Evolutionary conservation across 2,888 invertebrate species (phyloP).

Genomic region (Troglohyphantes excavatus): DNA sequence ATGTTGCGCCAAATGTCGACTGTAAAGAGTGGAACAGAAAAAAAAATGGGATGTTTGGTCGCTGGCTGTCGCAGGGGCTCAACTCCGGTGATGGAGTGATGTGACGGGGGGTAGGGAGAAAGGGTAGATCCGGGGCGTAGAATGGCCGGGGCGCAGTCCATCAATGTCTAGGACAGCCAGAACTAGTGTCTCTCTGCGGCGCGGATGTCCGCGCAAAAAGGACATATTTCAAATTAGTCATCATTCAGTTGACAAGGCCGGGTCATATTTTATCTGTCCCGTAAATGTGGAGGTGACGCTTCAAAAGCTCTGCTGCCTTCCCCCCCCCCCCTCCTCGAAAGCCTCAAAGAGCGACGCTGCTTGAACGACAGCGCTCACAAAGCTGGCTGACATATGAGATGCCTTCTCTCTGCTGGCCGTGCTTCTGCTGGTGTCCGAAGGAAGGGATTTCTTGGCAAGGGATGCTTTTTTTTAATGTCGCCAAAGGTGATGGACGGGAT

Average conservation of each 20-base stretch:
- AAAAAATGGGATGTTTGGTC: slow-evolving; percentile 58
- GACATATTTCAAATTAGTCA: slow-evolving; percentile 80
- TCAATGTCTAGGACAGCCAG: slow-evolving; percentile 75
- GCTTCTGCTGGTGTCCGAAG: slow-evolving; percentile 15
- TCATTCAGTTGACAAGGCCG: slow-evolving; percentile 79
- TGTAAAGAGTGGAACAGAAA: not conserved
- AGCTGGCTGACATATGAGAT: slow-evolving; percentile 77
- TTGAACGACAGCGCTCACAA: slow-evolving; percentile 72
- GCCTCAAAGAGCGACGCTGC: slow-evolving; percentile 55
- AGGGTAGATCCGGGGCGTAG: slow-evolving; percentile 9
- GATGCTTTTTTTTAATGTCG: slow-evolving; percentile 21
- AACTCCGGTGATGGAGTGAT: slow-evolving; percentile 70
- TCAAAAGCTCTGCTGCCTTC: slow-evolving; percentile 58
- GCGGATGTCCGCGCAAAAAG: slow-evolving; percentile 75
- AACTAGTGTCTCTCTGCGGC: slow-evolving; percentile 71
- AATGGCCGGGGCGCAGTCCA: slow-evolving; percentile 71
- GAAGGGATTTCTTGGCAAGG: slow-evolving; percentile 60
- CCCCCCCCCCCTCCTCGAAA: too few relatives aligned
- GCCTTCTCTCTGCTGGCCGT: slow-evolving; percentile 32
- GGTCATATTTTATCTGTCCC: slow-evolving; percentile 79
- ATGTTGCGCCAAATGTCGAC: slow-evolving; percentile 60
- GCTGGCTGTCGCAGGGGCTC: slow-evolving; percentile 62
- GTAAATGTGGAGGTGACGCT: slow-evolving; percentile 78
- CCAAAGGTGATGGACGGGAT: not conserved
- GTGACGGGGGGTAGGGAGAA: slow-evolving; percentile 16